A percentile compares a stretch with the other conserved stretches of the same genome.
These are phyloP conservation scores for Diaperis boleti DNA, from an alignment of 2,888 invertebrate genomes.

Conservation along the genomic window DNA sequence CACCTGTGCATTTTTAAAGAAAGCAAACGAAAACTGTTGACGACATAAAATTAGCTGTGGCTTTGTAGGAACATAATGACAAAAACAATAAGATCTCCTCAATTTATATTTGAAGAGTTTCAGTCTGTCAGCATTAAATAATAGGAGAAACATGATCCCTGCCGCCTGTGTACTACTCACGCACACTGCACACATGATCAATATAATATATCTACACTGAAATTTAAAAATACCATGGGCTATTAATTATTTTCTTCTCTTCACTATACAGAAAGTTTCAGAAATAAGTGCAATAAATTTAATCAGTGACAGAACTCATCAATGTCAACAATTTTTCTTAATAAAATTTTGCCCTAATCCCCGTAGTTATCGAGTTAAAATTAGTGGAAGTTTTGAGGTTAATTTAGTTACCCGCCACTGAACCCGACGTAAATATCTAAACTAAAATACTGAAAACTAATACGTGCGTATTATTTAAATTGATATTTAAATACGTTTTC, in stretches of 20 bases:
- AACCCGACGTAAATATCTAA: too few relatives aligned
- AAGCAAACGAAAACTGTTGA: constrained; percentile 4
- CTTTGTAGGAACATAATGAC: constrained; percentile 2
- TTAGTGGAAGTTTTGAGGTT: too few relatives aligned
- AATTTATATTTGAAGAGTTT: constrained; percentile 31
- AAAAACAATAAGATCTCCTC: constrained; percentile 30
- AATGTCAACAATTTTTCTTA: too few relatives aligned
- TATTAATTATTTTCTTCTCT: constrained; percentile 55
- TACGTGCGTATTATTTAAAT: too few relatives aligned
- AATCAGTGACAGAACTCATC: too few relatives aligned
- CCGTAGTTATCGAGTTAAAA: too few relatives aligned
- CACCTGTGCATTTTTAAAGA: constrained; percentile 4
- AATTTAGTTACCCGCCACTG: too few relatives aligned
- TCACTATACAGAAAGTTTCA: constrained; percentile 53
- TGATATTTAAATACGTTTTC: too few relatives aligned
- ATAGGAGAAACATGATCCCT: constrained; percentile 46
- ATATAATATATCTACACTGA: constrained; percentile 51
- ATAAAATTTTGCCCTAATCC: too few relatives aligned
- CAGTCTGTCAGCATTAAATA: constrained; percentile 41
- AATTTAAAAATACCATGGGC: constrained; percentile 56
- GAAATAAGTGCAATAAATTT: constrained; percentile 54
- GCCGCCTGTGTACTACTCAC: constrained; percentile 43
- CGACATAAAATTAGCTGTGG: constrained; percentile 18
- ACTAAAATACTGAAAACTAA: too few relatives aligned
- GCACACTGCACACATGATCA: constrained; percentile 45